Base-by-base conservation (phyloP, 2,113 vertebrate genomes). In the Empidonax alnorum region DNA sequence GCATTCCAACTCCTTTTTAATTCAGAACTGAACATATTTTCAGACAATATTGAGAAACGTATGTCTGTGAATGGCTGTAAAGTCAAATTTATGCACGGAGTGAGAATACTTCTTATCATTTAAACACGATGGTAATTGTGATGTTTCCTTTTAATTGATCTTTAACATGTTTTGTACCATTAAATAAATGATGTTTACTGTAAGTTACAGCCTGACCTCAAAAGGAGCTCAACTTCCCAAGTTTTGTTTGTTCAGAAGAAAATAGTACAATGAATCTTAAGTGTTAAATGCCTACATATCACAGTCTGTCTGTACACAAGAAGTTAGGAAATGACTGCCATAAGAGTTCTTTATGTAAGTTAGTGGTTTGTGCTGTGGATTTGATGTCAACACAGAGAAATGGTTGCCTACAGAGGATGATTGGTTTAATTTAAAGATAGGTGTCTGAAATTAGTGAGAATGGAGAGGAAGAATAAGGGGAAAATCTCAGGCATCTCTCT, bases 1-100 rank as follows among this genome's bases (percentile, higher is more conserved):
- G n/a, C 76, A 88, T 95, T 93, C 84, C 96, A 95, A 58, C 47
- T 87, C 44, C n/a, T 81, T 69, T 93, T 93, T 20, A 91, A 90
- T 91, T 90, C 63, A 68, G 41, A 95, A 46, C 76, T 86, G 85
- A 97, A 72, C 65, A 67, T 93, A 65, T 95, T 97, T 94, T 89
- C 65, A 95, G 88, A 78, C 77, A 86, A 65, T 96, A 84, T 72
- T 94, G 92, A 68, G 84, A 95, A 92, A 66, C 7, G 8, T 86
- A 77, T 91, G 79, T 68, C 72, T 94, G 39, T n/a, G 65, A 84
- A 75, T 89, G 55, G 52, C 37, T 72, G 72, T 93, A 37, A 86
- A 95, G 82, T 94, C 12, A 78, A 66, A 93, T 86, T 88, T 93
- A 87, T 80, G 65, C 61, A 35, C 21, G 10, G 50, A 80, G 33